A percentile compares a stretch with the other conserved stretches of the same genome.
phyloP scores from a whole-genome alignment of 2,113 vertebrate genomes.

The Lucifuga dentata region DNA sequence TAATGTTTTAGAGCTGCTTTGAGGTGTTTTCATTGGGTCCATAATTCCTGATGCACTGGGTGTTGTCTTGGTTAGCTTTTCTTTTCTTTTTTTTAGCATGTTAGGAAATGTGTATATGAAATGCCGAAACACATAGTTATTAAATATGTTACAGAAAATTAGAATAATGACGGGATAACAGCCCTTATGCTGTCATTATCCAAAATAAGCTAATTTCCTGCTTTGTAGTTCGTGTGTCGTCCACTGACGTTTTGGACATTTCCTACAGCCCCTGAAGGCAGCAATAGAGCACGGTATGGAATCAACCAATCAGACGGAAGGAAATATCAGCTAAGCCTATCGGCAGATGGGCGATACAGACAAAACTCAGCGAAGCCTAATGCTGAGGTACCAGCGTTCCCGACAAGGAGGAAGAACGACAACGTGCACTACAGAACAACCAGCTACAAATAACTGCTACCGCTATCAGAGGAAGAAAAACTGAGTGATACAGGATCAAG shows the following conservation, averaged over 20 bases:
- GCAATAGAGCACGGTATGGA: slow-evolving; percentile 41
- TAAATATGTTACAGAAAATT: too few relatives aligned
- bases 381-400: slow-evolving; percentile 1
- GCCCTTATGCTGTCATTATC: too few relatives aligned
- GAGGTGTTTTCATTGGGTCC: too few relatives aligned
- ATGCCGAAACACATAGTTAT: too few relatives aligned
- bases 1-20: too few relatives aligned
- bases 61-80: too few relatives aligned
- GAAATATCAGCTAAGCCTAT: slow-evolving; percentile 62
- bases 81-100: too few relatives aligned
- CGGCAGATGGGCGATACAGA: slow-evolving; percentile 55
- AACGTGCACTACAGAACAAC: not conserved
- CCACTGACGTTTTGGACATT: not conserved
- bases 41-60: too few relatives aligned
- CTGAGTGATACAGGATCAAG: slow-evolving; percentile 19
- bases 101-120: too few relatives aligned
- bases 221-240: too few relatives aligned
- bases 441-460: not conserved
- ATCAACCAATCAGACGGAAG: slow-evolving; percentile 65
- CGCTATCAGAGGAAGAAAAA: not conserved
- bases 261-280: slow-evolving; percentile 39
- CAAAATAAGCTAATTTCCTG: too few relatives aligned
- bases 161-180: too few relatives aligned
- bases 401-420: not conserved
- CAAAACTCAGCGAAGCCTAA: slow-evolving; percentile 52